Evolutionary conservation across 2,797 vertebrate species (phyloP), one percentile per base, ranked within the genome.

Genomic region (Chrosomus eos): DNA sequence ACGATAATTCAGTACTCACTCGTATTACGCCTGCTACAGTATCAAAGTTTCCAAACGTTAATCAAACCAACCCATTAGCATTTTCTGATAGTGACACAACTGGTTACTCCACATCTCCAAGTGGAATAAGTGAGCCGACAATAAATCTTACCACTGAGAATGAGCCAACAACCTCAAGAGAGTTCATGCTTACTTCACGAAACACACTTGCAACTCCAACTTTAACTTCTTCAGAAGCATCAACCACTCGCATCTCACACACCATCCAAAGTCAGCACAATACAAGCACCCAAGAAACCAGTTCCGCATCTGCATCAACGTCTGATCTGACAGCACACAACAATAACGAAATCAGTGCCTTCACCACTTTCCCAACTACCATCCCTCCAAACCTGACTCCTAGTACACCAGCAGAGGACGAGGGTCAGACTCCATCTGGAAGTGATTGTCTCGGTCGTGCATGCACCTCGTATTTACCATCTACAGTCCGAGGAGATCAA

Each of bases 91-190:
- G 67, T 3, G 53, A 55, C 18, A 55, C 3, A 2, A 58, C 21
- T 75, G 16, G 23, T 28, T 33, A 62, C 40, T n/a, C 81, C 82
- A 72, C 33, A 43, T 76, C 7, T 71, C 31, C 71, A 23, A 76
- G 28, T 31, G 28, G 7, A 31, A 64, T 64, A 64, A 31, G 62
- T 18, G 73, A 79, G 21, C 10, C 18, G 28, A 81, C 67, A 45
- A 87, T 87, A 31, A 84, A 26, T 45, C 51, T 77, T 68, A 58
- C 38, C 13, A 33, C 51, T 45, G 36, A 84, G 8, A 70, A 53
- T n/a, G 38, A 79, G 1, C 16, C 75, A 64, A 28, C 66, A 79
- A 62, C 67, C 1, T 80, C 55, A 64, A 36, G 67, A 2, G 10
- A 58, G 60, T 72, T 87, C 31, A 5, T 74, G 23, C 33, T 73